Percentiles rank a stretch among this genome's conserved stretches.
Evolutionary conservation across 2,113 vertebrate genomes (phyloP).

Genomic region (Mobula hypostoma): DNA sequence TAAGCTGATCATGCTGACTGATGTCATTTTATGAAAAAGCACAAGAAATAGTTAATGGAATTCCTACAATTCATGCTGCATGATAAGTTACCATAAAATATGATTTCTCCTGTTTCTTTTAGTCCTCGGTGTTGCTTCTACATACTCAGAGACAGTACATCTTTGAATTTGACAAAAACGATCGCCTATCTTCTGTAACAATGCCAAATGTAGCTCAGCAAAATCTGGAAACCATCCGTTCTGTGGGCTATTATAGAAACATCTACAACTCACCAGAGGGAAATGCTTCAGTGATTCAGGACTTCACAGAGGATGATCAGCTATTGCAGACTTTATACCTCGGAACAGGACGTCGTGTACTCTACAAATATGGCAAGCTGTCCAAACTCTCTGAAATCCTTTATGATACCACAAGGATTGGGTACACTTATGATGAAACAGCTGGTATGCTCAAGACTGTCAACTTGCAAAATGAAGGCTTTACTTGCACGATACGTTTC

Average conservation of each 20-base stretch:
- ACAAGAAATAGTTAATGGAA: background rate
- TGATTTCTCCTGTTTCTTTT: slow-evolving; percentile 42
- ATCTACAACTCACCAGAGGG: slow-evolving; percentile 88
- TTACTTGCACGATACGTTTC: slow-evolving; percentile 91
- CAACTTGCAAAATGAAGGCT: slow-evolving; percentile 87
- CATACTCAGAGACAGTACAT: slow-evolving; percentile 96
- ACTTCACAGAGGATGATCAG: slow-evolving; percentile 85
- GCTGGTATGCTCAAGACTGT: slow-evolving; percentile 92
- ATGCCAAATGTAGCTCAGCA: slow-evolving; percentile 96
- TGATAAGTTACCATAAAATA: background rate
- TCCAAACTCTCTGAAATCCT: slow-evolving; percentile 86
- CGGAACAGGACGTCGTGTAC: slow-evolving; percentile 82
- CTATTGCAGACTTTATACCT: slow-evolving; percentile 82
- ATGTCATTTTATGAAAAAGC: background rate
- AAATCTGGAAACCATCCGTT: slow-evolving; percentile 85
- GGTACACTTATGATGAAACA: slow-evolving; percentile 84
- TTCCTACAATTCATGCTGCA: background rate
- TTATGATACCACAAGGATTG: slow-evolving; percentile 86
- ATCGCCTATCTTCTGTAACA: slow-evolving; percentile 85
- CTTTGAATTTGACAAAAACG: slow-evolving; percentile 95
- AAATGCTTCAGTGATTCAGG: slow-evolving; percentile 84
- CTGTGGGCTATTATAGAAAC: slow-evolving; percentile 92
- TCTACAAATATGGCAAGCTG: slow-evolving; percentile 90
- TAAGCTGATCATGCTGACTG: background rate
- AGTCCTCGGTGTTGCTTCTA: slow-evolving; percentile 96